Conservation (phyloP, 2,888 invertebrate species). For the Eupithecia centaureata region DNA sequence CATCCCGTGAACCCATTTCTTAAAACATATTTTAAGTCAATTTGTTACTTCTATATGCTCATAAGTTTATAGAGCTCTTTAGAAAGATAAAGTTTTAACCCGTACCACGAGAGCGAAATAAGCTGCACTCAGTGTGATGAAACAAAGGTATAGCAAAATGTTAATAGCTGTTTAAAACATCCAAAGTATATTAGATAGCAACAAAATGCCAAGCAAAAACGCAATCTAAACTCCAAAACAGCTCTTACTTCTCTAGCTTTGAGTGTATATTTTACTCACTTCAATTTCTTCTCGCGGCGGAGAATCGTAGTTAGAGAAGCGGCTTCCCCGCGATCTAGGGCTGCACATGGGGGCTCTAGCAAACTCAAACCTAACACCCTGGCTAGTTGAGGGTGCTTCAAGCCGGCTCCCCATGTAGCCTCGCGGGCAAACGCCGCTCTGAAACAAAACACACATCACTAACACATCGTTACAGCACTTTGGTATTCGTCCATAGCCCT, state of each 20-base stretch:
- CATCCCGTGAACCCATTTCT: background rate
- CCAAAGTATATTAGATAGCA: background rate
- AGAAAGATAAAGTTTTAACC: background rate
- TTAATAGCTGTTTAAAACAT: background rate
- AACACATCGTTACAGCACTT: background rate
- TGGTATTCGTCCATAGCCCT: background rate
- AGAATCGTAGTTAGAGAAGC: conserved; percentile 91
- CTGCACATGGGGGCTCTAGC: conserved; percentile 93
- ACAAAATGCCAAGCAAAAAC: background rate
- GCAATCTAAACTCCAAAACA: background rate
- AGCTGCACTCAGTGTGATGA: background rate
- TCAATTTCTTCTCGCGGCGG: conserved; percentile 78
- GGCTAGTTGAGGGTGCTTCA: conserved; percentile 93
- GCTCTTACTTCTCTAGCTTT: background rate
- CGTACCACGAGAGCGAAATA: background rate
- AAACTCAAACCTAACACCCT: conserved; percentile 92
- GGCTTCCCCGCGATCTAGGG: conserved; percentile 95
- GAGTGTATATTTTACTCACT: conserved; percentile 49
- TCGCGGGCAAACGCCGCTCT: conserved; percentile 95
- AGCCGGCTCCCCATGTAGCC: conserved; percentile 92
- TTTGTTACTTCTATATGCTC: background rate
- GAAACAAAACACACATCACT: conserved; percentile 35
- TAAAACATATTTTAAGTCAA: background rate
- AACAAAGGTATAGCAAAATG: background rate
- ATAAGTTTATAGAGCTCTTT: too few species aligned